Conservation (phyloP, 2,888 invertebrate genomes). For the Serripes groenlandicus region DNA sequence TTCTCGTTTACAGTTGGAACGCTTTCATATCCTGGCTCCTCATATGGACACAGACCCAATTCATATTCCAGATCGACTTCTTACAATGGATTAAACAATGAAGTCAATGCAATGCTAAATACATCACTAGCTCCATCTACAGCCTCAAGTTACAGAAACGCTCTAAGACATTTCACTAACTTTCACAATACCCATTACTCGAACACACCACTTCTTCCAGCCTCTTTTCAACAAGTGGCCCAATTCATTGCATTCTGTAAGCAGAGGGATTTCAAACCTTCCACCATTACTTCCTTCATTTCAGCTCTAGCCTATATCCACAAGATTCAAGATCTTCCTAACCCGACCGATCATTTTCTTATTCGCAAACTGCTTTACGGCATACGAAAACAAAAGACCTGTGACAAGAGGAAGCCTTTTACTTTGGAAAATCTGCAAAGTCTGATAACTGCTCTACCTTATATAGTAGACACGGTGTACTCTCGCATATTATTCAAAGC, state of each 20-base stretch:
- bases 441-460: background rate
- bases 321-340: conserved; percentile 1
- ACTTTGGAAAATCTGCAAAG: background rate
- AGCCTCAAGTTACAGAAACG: conserved; percentile 16
- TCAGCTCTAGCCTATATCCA: conserved; percentile 45
- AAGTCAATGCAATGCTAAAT: background rate
- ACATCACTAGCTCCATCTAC: conserved; percentile 28
- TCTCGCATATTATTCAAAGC: conserved; percentile 4
- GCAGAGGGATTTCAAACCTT: background rate
- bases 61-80: conserved; percentile 21
- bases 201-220: background rate
- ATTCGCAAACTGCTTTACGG: conserved; percentile 30
- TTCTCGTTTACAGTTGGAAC: conserved; percentile 57
- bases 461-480: background rate
- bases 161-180: conserved; percentile 9
- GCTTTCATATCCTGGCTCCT: conserved; percentile 42
- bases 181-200: conserved; percentile 26
- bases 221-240: conserved; percentile 19
- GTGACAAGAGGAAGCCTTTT: conserved; percentile 36
- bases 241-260: conserved; percentile 34
- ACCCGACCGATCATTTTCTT: conserved; percentile 14
- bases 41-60: conserved; percentile 37
- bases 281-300: conserved; percentile 31
- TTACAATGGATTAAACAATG: background rate
- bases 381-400: background rate